Evolutionary conservation across 2,888 invertebrate genomes (phyloP).

Genomic region (Drosophila pegasa): DNA sequence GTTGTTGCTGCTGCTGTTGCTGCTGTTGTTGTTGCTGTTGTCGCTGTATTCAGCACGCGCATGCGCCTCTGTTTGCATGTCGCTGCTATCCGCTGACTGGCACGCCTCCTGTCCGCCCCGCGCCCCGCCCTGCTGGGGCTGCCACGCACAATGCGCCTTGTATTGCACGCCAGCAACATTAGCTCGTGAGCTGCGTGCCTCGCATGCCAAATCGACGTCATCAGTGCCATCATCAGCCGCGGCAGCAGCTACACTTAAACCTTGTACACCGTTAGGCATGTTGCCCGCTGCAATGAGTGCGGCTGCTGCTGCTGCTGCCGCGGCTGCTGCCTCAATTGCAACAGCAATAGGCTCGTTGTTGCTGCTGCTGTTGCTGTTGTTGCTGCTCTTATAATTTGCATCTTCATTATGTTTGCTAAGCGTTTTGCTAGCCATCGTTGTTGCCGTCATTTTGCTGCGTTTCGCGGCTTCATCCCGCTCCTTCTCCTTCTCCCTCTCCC

Average conservation of each 20-base stretch:
- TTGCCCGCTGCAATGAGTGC: slow-evolving; percentile 45
- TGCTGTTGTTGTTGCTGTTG: slow-evolving; percentile 38
- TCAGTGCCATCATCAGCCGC: slow-evolving; percentile 13
- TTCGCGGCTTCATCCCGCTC: slow-evolving; percentile 33
- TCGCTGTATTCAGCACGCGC: slow-evolving; percentile 76
- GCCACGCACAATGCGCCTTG: slow-evolving; percentile 68
- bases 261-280: slow-evolving; percentile 47
- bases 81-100: slow-evolving; percentile 53
- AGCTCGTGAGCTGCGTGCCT: slow-evolving; percentile 63
- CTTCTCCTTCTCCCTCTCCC: slow-evolving; percentile 21
- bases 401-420: slow-evolving; percentile 52
- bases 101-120: slow-evolving; percentile 48
- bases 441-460: slow-evolving; percentile 51
- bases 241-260: slow-evolving; percentile 19
- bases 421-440: slow-evolving; percentile 42
- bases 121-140: slow-evolving; percentile 32
- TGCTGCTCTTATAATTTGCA: slow-evolving; percentile 49
- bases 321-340: slow-evolving; percentile 39
- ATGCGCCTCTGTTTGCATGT: slow-evolving; percentile 64
- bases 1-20: slow-evolving; percentile 56
- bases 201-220: slow-evolving; percentile 62
- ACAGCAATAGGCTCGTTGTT: slow-evolving; percentile 22
- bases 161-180: slow-evolving; percentile 59
- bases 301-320: slow-evolving; percentile 30
- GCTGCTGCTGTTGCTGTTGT: slow-evolving; percentile 25